Conservation (phyloP, 2,797 vertebrate genomes). For the Sternarchorhynchus goeldii region DNA sequence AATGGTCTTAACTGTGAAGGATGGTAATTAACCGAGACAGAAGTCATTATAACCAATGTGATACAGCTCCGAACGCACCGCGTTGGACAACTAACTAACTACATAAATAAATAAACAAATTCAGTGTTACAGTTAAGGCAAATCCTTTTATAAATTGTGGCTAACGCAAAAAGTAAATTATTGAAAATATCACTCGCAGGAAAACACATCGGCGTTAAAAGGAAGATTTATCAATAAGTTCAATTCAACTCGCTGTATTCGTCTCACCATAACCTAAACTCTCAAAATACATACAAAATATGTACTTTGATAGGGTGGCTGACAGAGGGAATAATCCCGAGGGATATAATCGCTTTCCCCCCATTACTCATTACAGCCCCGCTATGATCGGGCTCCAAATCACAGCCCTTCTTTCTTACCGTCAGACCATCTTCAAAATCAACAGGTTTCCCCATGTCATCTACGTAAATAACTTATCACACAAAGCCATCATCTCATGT, state of each 20-base stretch:
- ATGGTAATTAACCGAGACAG: slow-evolving; percentile 78
- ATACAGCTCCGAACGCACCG: slow-evolving; percentile 47
- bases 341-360: not conserved
- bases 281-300: slow-evolving; percentile 12
- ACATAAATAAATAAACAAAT: not conserved
- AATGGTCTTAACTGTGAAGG: slow-evolving; percentile 73
- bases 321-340: slow-evolving; percentile 7
- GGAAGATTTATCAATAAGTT: too few species aligned
- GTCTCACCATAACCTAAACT: too few species aligned
- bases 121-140: too few species aligned
- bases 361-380: not conserved
- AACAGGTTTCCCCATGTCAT: slow-evolving; percentile 31
- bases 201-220: too few species aligned
- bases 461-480: not conserved
- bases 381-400: not conserved
- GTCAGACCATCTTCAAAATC: slow-evolving; percentile 15
- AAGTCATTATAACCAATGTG: slow-evolving; percentile 64
- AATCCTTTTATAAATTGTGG: too few species aligned
- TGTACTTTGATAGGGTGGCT: not conserved
- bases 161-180: too few species aligned
- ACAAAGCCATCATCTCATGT: not conserved
- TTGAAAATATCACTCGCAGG: too few species aligned
- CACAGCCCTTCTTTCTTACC: not conserved
- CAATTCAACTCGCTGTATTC: too few species aligned
- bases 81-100: not conserved